Evolutionary conservation across 2,113 vertebrate genomes (phyloP).

Genomic region (Stigmatopora argus): DNA sequence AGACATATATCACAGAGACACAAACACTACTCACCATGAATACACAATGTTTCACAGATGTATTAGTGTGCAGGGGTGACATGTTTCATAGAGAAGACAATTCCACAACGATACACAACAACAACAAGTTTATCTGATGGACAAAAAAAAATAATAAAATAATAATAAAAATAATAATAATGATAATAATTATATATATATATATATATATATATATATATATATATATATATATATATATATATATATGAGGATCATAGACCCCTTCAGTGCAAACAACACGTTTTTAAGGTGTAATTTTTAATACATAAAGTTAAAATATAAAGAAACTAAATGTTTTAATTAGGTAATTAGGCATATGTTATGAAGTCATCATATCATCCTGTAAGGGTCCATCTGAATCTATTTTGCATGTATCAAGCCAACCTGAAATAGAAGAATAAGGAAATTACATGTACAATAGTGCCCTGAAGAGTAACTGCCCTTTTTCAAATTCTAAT

Average conservation of each 20-base stretch:
- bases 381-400: not conserved
- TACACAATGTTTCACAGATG: not conserved
- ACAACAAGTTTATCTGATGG: not conserved
- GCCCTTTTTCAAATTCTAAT: too few relatives aligned
- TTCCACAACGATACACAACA: not conserved
- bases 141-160: too few relatives aligned
- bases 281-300: not conserved
- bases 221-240: not conserved
- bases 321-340: not conserved
- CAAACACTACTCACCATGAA: not conserved
- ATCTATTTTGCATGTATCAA: slow-evolving; percentile 52
- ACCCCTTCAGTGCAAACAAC: not conserved
- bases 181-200: not conserved
- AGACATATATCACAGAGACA: not conserved
- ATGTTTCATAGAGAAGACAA: not conserved
- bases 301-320: not conserved
- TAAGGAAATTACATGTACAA: not conserved
- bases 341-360: not conserved
- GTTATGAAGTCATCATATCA: not conserved
- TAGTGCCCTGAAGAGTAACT: too few relatives aligned
- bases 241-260: not conserved
- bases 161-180: too few relatives aligned
- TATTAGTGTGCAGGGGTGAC: not conserved
- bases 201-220: not conserved
- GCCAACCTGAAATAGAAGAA: slow-evolving; percentile 40